phyloP scores from a whole-genome alignment of 2,797 vertebrate genomes.

The Sebastes iracundus region DNA sequence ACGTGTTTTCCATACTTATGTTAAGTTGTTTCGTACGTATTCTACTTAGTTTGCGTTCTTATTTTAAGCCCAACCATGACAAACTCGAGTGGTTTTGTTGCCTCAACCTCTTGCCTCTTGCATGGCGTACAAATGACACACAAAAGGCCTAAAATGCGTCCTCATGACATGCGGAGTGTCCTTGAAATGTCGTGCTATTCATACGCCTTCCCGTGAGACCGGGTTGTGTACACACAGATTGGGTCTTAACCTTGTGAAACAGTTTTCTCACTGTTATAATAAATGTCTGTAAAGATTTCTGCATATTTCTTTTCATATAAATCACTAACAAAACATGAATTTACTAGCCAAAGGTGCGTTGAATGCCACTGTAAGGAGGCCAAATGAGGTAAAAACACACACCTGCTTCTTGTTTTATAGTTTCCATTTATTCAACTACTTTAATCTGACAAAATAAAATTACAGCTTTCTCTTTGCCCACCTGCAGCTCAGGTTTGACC shows the following conservation, averaged over 20 bases:
- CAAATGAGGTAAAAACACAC: conserved; percentile 42
- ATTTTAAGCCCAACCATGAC: too few species aligned
- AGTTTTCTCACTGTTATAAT: conserved; percentile 35
- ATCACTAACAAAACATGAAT: neutral
- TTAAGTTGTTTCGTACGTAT: too few species aligned
- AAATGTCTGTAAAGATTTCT: conserved; percentile 12
- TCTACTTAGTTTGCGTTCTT: too few species aligned
- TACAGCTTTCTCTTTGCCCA: conserved; percentile 38
- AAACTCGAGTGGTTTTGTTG: too few species aligned
- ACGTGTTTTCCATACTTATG: too few species aligned
- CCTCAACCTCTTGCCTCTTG: too few species aligned
- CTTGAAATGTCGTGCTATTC: too few species aligned
- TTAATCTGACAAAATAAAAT: conserved; percentile 52
- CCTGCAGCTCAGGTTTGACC: conserved; percentile 56
- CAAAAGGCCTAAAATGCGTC: too few species aligned
- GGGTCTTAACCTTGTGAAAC: conserved; percentile 8
- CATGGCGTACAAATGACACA: too few species aligned
- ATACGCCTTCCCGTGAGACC: too few species aligned
- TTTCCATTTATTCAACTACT: conserved; percentile 51
- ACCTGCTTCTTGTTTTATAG: conserved; percentile 43
- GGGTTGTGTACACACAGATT: neutral
- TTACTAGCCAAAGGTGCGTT: neutral
- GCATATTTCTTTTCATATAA: neutral
- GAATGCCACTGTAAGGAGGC: neutral
- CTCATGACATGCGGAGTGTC: too few species aligned